These are phyloP conservation scores for Sclerurus mexicanus DNA, from an alignment of 2,113 vertebrate genomes.

Conservation along the genomic window DNA sequence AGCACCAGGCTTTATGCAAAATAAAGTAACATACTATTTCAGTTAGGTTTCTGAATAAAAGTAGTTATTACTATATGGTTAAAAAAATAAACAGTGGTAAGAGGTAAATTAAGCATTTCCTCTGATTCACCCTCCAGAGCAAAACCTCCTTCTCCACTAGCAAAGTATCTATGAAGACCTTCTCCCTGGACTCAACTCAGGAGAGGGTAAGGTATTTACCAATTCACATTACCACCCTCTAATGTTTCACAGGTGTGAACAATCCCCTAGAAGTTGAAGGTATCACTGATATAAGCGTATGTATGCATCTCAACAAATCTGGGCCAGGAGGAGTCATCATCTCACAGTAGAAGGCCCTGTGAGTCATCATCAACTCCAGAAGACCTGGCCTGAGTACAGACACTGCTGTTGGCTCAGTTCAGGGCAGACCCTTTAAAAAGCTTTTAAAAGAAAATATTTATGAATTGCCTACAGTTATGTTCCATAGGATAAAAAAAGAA, in stretches of 20 bases:
- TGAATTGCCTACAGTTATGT: background rate
- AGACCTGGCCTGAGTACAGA: background rate
- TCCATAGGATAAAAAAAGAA: background rate
- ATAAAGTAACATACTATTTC: background rate
- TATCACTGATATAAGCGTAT: background rate
- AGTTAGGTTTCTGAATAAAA: background rate
- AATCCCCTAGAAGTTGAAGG: background rate
- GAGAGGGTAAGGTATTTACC: background rate
- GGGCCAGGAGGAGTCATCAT: background rate
- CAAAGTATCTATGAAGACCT: rapidly evolving
- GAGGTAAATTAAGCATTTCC: background rate
- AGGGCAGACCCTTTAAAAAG: background rate
- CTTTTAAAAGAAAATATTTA: background rate
- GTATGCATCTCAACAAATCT: background rate
- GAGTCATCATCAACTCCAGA: background rate
- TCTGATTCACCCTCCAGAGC: background rate
- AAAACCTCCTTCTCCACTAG: background rate
- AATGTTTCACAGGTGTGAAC: background rate
- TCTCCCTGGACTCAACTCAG: background rate
- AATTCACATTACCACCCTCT: background rate
- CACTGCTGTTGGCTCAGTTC: background rate
- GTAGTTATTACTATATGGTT: background rate
- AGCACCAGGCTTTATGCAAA: background rate
- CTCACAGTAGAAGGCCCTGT: background rate
- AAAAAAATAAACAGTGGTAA: background rate